These are phyloP conservation scores for Propsilocerus akamusi DNA, from an alignment of 1,140 invertebrate species.

Conservation along the genomic window DNA sequence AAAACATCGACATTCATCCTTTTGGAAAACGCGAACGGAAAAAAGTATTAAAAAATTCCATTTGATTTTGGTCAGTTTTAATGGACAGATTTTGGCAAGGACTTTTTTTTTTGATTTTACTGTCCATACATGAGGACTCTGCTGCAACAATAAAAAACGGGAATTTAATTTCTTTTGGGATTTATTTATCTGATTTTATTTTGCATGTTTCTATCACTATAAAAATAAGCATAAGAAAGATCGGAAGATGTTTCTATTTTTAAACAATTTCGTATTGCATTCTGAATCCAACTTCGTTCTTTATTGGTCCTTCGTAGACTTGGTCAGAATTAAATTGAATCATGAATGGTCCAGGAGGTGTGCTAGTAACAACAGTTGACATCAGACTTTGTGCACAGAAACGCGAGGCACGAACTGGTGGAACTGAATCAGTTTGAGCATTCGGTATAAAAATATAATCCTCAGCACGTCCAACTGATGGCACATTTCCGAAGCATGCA, in stretches of 20 bases:
- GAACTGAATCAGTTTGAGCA: slow-evolving; percentile 19
- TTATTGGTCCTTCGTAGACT: not conserved
- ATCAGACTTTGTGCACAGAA: not conserved
- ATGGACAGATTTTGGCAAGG: too few species aligned
- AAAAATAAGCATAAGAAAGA: not conserved
- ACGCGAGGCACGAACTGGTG: slow-evolving; percentile 12
- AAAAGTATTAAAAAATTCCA: too few species aligned
- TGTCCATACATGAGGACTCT: too few species aligned
- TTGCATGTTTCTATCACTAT: not conserved
- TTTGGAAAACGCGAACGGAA: too few species aligned
- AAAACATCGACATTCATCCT: too few species aligned
- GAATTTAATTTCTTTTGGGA: not conserved
- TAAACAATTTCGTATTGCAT: not conserved
- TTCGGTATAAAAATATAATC: slow-evolving; percentile 32
- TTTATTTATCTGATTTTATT: not conserved
- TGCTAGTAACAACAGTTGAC: slow-evolving; percentile 13
- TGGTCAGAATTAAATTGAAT: slow-evolving; percentile 26
- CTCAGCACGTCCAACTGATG: slow-evolving; percentile 16
- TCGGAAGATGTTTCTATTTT: not conserved
- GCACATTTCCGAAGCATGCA: slow-evolving; percentile 13
- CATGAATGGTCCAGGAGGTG: slow-evolving; percentile 25
- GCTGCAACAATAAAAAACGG: too few species aligned
- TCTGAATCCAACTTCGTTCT: not conserved
- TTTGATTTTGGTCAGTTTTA: too few species aligned
- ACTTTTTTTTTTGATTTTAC: too few species aligned